phyloP scores from a whole-genome alignment of 2,797 vertebrate genomes.

The Ctenopoma kingsleyae region DNA sequence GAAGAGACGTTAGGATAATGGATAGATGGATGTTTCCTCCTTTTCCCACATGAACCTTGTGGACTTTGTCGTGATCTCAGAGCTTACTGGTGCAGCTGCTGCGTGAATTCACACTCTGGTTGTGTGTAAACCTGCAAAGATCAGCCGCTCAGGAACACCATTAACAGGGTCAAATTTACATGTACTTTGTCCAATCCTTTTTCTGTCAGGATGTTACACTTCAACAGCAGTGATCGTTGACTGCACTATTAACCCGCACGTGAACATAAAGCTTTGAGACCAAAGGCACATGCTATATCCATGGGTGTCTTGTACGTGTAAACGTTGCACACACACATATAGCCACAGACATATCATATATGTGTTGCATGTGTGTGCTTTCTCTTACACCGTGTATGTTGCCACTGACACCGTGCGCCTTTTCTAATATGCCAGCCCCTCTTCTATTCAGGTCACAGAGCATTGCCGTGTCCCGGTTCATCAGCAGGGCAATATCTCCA shows the following conservation, averaged over 20 bases:
- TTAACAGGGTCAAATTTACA: slow-evolving; percentile 52
- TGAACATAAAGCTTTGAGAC: slow-evolving; percentile 22
- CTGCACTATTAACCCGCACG: slow-evolving; percentile 30
- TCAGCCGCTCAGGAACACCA: slow-evolving; percentile 44
- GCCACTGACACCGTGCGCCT: slow-evolving; percentile 43
- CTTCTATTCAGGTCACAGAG: slow-evolving; percentile 72
- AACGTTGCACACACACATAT: slow-evolving; percentile 9
- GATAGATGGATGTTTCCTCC: background rate
- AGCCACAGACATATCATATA: background rate
- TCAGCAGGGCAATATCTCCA: slow-evolving; percentile 43
- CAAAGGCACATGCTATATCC: background rate
- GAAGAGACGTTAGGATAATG: too few species aligned
- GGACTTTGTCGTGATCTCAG: slow-evolving; percentile 18
- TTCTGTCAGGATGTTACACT: slow-evolving; percentile 24
- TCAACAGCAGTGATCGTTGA: slow-evolving; percentile 14
- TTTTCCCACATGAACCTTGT: slow-evolving; percentile 7
- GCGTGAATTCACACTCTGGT: slow-evolving; percentile 53
- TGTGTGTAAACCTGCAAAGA: slow-evolving; percentile 67
- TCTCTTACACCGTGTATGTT: slow-evolving; percentile 15
- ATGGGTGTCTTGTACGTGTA: background rate
- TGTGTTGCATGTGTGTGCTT: slow-evolving; percentile 20
- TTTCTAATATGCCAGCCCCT: slow-evolving; percentile 30
- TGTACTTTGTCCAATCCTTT: slow-evolving; percentile 2
- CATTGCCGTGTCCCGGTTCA: slow-evolving; percentile 56
- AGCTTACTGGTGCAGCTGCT: slow-evolving; percentile 25